Conservation (phyloP, 2,888 invertebrate species). For the Notodonta dromedarius region DNA sequence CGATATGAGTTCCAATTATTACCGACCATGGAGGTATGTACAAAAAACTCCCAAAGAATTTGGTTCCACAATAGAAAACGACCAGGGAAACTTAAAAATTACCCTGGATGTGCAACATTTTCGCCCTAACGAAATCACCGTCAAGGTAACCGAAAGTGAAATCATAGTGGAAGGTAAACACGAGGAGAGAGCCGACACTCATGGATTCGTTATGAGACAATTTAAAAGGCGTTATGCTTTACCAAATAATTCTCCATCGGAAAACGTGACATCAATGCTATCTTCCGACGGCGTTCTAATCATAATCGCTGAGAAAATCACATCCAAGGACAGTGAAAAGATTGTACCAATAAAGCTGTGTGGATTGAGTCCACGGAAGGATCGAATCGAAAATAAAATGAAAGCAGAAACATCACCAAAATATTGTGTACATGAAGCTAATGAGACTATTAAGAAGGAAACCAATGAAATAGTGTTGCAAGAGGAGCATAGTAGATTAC, state of each 20-base stretch:
- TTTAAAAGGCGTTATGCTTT: constrained; percentile 74
- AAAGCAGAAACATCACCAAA: constrained; percentile 24
- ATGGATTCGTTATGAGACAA: constrained; percentile 74
- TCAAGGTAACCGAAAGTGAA: constrained; percentile 85
- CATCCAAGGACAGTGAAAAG: constrained; percentile 40
- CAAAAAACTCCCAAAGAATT: constrained; percentile 37
- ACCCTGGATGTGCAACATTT: constrained; percentile 88
- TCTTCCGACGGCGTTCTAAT: constrained; percentile 58
- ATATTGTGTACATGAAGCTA: constrained; percentile 26
- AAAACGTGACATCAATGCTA: constrained; percentile 52
- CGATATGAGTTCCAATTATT: constrained; percentile 42
- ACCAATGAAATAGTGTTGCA: constrained; percentile 37
- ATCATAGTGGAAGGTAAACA: constrained; percentile 85
- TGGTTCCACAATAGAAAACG: constrained; percentile 50
- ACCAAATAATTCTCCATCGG: constrained; percentile 55
- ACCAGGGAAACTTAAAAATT: constrained; percentile 77
- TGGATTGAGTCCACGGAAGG: constrained; percentile 26
- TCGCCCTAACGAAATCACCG: constrained; percentile 86
- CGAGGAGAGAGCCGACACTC: constrained; percentile 74
- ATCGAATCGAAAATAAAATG: constrained; percentile 19
- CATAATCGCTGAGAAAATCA: constrained; percentile 43
- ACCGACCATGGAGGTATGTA: constrained; percentile 49
- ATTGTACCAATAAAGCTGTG: constrained; percentile 53
- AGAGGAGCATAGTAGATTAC: constrained; percentile 49
- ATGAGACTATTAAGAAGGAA: constrained; percentile 29